phyloP scores from a whole-genome alignment of 2,113 vertebrate species.

The Alligator mississippiensis region DNA sequence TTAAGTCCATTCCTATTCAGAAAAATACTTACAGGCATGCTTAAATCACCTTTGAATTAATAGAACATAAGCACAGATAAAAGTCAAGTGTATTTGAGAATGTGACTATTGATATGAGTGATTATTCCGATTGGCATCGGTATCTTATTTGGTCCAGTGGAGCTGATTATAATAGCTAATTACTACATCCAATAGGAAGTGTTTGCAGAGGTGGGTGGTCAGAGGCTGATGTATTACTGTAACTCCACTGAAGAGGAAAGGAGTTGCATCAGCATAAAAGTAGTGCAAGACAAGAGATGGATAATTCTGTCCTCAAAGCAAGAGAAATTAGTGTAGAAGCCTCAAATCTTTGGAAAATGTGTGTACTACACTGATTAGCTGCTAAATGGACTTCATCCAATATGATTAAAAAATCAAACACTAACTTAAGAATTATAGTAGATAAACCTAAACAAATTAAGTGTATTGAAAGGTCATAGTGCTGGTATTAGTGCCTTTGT shows the following conservation, averaged over 20 bases:
- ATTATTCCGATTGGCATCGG: not conserved
- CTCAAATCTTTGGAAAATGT: not conserved
- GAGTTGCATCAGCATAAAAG: not conserved
- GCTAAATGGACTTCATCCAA: not conserved
- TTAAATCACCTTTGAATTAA: not conserved
- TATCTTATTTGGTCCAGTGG: not conserved
- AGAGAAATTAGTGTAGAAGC: not conserved
- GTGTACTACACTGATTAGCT: not conserved
- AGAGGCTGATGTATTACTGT: not conserved
- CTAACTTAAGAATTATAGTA: not conserved
- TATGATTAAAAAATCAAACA: not conserved
- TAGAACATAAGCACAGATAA: not conserved
- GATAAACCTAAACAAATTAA: not conserved
- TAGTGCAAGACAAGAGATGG: not conserved
- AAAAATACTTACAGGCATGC: not conserved
- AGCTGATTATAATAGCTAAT: not conserved
- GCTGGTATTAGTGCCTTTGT: not conserved
- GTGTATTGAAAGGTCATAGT: not conserved
- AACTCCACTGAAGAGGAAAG: not conserved
- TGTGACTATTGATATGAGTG: not conserved
- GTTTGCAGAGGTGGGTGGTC: not conserved
- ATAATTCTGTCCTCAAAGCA: not conserved
- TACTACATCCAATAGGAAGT: not conserved
- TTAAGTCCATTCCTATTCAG: not conserved
- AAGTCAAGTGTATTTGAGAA: not conserved